Base-by-base conservation (phyloP, 2,888 invertebrate species). In the Spialia ferax region DNA sequence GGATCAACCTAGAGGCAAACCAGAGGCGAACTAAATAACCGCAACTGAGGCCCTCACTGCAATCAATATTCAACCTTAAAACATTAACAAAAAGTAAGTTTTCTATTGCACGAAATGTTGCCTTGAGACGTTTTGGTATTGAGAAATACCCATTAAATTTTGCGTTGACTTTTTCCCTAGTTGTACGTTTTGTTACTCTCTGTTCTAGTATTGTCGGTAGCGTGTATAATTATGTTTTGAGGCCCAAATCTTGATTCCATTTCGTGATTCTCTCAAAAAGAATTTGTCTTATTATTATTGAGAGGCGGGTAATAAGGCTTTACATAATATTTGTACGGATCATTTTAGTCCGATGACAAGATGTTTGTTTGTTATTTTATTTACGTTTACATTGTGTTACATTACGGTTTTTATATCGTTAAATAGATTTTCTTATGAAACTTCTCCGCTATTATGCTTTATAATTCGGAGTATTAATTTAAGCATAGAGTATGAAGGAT, bases 161-260 rank as follows among this genome's bases (percentile, higher is more conserved):
- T 71, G 73, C 73, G 74, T 75, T 73, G 74, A 75, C 70, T 74
- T 73, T 74, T 74, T 76, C 69, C 69, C 69, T 68, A 70, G 64
- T 61, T 52, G 35, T 72, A 72, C 70, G 66, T 69, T 72, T 69
- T 75, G 73, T 74, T 69, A 70, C 69, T 55, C 68, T 70, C 70
- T 75, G 71, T 71, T 73, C 66, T 70, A 72, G 69, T 62, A 70
- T 70, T 73, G 72, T 72, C 65, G 63, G 55, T 69, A 69, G 66
- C 69, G 56, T 73, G 71, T 76, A 70, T 70, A 71, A 70, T 74
- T 73, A 71, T 64, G 65, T 59, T 50, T 63, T 48, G 32, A 56
- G 63, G 26, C 35, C 45, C 42, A 45, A 32, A 63, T 48, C 8
- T n/a, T 11, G 38, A 23, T 18, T 54, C 15, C 5, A 32, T 63